Conservation (phyloP, 2,888 invertebrate species). For the Willowsia nigromaculata region DNA sequence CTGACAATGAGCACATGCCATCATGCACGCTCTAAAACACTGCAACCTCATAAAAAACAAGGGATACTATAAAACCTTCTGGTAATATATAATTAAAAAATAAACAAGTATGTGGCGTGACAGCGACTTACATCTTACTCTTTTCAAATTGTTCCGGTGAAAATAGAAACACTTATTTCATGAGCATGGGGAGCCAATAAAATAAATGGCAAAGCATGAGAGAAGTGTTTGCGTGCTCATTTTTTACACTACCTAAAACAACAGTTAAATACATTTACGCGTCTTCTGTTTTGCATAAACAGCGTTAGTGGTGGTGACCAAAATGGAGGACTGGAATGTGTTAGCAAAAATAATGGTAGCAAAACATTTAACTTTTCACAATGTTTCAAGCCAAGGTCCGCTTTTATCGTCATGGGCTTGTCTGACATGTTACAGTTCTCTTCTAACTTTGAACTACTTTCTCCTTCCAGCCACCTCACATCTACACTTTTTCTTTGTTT, state of each 20-base stretch:
- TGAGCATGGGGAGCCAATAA: background rate
- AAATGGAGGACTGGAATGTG: background rate
- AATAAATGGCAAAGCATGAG: background rate
- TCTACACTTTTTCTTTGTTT: background rate
- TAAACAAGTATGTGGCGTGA: background rate
- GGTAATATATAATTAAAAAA: background rate
- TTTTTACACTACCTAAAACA: background rate
- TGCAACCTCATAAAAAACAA: background rate
- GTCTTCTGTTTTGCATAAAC: background rate
- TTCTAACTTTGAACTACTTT: background rate
- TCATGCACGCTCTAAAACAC: background rate
- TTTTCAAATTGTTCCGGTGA: background rate
- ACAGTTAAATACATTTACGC: background rate
- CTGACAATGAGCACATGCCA: background rate
- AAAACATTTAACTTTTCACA: background rate
- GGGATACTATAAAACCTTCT: slow-evolving; percentile 4
- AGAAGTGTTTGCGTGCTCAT: background rate
- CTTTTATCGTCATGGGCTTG: background rate
- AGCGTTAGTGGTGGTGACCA: background rate
- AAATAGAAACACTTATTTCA: background rate
- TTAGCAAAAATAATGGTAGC: background rate
- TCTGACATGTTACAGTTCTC: background rate
- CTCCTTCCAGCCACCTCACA: background rate
- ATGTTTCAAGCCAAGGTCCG: background rate
- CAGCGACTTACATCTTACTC: background rate